Percentiles rank a stretch among this genome's conserved stretches.
These are phyloP conservation scores for Trachymyrmex septentrionalis DNA, from an alignment of 1,140 invertebrate genomes.

Conservation along the genomic window DNA sequence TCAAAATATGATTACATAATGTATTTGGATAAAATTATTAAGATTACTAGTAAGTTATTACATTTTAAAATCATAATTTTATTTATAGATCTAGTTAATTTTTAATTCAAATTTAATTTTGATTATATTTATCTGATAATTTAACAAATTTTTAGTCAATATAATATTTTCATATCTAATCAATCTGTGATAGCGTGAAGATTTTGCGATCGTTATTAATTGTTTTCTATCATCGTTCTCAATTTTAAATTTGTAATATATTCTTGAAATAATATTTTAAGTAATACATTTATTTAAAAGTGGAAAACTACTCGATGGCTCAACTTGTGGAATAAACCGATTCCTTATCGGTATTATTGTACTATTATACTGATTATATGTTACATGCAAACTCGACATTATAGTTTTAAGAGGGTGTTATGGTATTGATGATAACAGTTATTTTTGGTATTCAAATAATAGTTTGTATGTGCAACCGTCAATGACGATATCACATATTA, in stretches of 20 bases:
- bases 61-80: not conserved
- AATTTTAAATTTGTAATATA: not conserved
- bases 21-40: not conserved
- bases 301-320: not conserved
- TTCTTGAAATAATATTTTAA: not conserved
- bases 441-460: conserved; percentile 21
- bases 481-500: conserved; percentile 15
- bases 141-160: conserved; percentile 18
- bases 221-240: not conserved
- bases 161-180: conserved; percentile 22
- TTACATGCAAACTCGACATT: not conserved
- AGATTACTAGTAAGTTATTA: conserved; percentile 5
- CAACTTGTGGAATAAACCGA: not conserved
- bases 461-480: not conserved
- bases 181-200: not conserved
- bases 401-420: conserved; percentile 1
- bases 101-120: not conserved
- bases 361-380: not conserved
- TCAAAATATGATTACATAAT: not conserved
- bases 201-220: not conserved
- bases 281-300: not conserved
- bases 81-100: not conserved
- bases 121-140: not conserved
- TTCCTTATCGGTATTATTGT: conserved; percentile 19
- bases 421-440: not conserved